Evolutionary conservation across 1,140 invertebrate species (phyloP), one percentile per base, ranked within the genome.

Genomic region (Phocides pigmalion): DNA sequence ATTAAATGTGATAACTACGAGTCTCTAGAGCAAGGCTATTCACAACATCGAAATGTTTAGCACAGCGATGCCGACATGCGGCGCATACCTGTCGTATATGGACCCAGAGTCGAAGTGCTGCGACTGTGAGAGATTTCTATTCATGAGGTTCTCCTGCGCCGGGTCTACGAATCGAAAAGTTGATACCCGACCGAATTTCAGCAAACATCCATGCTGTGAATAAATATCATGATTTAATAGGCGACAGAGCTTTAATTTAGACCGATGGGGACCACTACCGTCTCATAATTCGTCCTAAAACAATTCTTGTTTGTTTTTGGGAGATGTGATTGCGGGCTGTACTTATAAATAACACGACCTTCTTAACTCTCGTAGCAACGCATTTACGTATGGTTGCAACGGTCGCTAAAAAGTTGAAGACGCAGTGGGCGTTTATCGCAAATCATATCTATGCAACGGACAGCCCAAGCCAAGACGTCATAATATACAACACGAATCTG

Each of bases 81-180:
- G 22, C 25, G 62, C 77, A 47, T 42, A 96, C 95, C 95, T 96
- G 87, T 97, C 96, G 82, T 96, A 96, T 50, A 95, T 93, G 72
- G 95, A 96, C 14, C 93, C 93, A 42, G 95, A 95, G 76, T 96
- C 95, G 72, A 95, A 94, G 74, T 96, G 89, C 65, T 95, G 95
- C 39, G 94, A 93, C 70, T 94, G 93, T 8, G 93, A 92, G 42
- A 94, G 81, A 66, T 93, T 93, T 72, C 93, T 84, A 76, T 93
- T 93, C 53, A 95, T 94, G 68, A 97, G 94, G 77, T 97, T 96
- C 84, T 98, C 97, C 64, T 96, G 96, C 47, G 94, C 94, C 3
- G 98, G 97, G 92, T 99, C 98, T 67, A 98, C 93, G 92, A 99
- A 99, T 72, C 97, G 94, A 92, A 98, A 99, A 16, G 97, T 97